These are phyloP conservation scores for Heliopora coerulea DNA, from an alignment of 92 coral and sea anemone genomes.

Conservation along the genomic window DNA sequence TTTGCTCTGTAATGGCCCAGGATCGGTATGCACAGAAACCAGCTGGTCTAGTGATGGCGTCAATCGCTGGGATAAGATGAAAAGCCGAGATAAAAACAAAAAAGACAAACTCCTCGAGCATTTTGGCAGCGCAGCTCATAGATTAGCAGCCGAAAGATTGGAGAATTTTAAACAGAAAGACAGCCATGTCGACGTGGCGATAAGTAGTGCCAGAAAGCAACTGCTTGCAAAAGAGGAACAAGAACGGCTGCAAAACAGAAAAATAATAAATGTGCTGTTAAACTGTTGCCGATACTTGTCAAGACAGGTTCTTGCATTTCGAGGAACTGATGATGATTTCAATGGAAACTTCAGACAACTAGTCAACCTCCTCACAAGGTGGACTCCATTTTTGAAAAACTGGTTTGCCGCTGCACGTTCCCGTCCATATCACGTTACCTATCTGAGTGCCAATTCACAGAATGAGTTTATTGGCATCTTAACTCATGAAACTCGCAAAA, in stretches of 20 bases:
- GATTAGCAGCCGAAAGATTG: neutral
- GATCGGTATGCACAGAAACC: neutral
- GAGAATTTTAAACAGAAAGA: neutral
- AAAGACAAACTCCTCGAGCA: neutral
- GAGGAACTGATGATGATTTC: neutral
- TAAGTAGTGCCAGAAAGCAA: neutral
- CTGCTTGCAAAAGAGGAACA: neutral
- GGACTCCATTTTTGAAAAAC: neutral
- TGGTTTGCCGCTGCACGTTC: neutral
- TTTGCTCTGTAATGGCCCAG: neutral
- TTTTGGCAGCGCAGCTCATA: neutral
- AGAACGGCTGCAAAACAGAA: neutral
- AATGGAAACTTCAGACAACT: slow-evolving; percentile 7
- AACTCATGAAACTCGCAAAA: neutral
- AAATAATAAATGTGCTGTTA: neutral
- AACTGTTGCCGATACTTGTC: neutral
- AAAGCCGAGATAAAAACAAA: neutral
- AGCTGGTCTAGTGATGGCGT: neutral
- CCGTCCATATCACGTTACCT: neutral
- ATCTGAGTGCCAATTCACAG: slow-evolving; percentile 1
- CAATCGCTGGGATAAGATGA: slow-evolving; percentile 5
- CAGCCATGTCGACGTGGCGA: neutral
- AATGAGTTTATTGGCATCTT: neutral
- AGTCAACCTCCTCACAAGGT: neutral
- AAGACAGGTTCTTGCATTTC: slow-evolving; percentile 4